A percentile compares a stretch with the other conserved stretches of the same genome.
phyloP scores from a whole-genome alignment of 2,888 invertebrate genomes.

The Stenurella melanura region DNA sequence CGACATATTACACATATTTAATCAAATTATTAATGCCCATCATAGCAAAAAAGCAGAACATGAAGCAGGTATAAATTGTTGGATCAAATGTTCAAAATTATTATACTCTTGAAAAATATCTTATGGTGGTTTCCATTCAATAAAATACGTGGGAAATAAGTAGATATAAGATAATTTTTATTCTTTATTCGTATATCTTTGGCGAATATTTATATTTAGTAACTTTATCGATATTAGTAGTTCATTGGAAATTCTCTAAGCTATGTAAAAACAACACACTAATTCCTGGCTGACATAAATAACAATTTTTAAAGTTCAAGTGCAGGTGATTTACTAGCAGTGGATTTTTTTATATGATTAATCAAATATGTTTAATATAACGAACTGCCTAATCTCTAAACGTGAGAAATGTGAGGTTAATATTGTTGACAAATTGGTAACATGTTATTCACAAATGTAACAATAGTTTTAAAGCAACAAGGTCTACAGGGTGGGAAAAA shows the following conservation, averaged over 20 bases:
- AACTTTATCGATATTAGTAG: background rate
- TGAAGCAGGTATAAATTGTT: too few species aligned
- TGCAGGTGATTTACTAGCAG: background rate
- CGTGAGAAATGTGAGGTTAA: slow-evolving; percentile 3
- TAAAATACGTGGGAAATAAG: too few species aligned
- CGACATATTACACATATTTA: too few species aligned
- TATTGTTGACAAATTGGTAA: background rate
- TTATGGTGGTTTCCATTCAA: too few species aligned
- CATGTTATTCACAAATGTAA: slow-evolving; percentile 7
- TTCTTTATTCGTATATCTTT: too few species aligned
- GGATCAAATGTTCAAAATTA: too few species aligned
- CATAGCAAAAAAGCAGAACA: too few species aligned
- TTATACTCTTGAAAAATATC: too few species aligned
- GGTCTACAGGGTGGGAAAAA: too few species aligned
- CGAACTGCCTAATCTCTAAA: background rate
- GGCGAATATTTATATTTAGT: background rate
- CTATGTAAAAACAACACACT: background rate
- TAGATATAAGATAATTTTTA: too few species aligned
- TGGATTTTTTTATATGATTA: background rate
- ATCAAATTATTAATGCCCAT: too few species aligned
- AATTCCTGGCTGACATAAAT: background rate
- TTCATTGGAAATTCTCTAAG: background rate
- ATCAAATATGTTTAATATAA: background rate
- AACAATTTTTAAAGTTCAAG: background rate
- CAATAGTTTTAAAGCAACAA: background rate